Conservation (phyloP, 2,888 invertebrate genomes). For the Schrankia costaestrigalis region DNA sequence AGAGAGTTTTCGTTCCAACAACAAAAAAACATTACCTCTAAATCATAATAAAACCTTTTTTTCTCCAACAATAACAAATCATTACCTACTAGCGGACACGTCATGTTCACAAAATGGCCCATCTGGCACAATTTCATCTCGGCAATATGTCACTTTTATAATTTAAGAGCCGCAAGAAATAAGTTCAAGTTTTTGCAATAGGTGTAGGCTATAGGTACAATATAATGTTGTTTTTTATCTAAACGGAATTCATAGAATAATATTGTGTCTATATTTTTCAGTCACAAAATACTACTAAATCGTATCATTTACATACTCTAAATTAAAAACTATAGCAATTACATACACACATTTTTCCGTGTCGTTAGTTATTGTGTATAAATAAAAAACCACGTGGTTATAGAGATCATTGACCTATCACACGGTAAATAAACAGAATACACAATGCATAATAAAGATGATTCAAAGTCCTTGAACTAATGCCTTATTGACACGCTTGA, state of each 20-base stretch:
- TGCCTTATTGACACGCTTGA: constrained; percentile 34
- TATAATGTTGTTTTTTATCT: no score
- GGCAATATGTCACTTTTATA: constrained; percentile 8
- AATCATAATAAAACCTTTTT: neutral
- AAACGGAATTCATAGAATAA: constrained; percentile 52
- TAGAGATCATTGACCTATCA: constrained; percentile 16
- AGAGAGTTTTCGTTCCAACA: no score
- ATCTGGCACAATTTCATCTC: constrained; percentile 1
- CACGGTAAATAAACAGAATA: constrained; percentile 11
- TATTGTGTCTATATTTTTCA: constrained; percentile 2
- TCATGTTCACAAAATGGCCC: neutral
- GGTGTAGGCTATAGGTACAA: no score
- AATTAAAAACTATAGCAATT: no score
- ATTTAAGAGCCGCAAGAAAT: constrained; percentile 4
- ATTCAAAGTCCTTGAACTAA: constrained; percentile 45
- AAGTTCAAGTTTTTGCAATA: constrained; percentile 36
- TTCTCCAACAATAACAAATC: neutral
- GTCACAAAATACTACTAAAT: neutral
- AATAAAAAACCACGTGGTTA: no score
- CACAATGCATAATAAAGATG: constrained; percentile 35
- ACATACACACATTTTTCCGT: no score
- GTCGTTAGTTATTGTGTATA: no score
- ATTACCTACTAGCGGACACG: neutral
- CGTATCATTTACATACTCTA: neutral
- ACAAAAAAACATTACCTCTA: neutral